Base-by-base conservation (phyloP, 2,888 invertebrate genomes). In the Strigamia transsilvanica region DNA sequence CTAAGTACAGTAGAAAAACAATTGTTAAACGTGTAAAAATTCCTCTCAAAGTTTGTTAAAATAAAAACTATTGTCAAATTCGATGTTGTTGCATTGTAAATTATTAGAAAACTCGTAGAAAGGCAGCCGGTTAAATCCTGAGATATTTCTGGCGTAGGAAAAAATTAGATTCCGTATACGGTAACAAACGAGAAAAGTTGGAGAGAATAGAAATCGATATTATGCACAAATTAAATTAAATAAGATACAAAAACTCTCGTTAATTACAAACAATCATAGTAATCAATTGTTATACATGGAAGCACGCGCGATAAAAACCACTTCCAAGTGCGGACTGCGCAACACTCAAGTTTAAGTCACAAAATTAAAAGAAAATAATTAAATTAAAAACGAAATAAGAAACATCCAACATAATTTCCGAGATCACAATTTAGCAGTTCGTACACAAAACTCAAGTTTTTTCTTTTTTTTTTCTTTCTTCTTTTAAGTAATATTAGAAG, bases 101-200 rank as follows among this genome's bases (percentile, higher is more conserved):
- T 32, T 32, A 73, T 73, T 73, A 73, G 13, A 73, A 73, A 73
- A 32, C 23, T 73, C 73, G 73, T 73, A 73, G 5, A 73, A 73
- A 73, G 73, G 73, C 73, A 73, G 73, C 27, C 73, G 73, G 73
- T 73, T 61, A n/a, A 73, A 32, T 73, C 73, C 73, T 73, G 73
- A 73, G 73, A 73, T 73, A 32, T 73, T 73, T 73, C 73, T 32
- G 27, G 27, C 73, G n/a, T 27, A 27, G 73, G 73, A 21, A 32
- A 10, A 73, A 32, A 32, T 13, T 23, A 10, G 3, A 66, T 12
- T 27, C 73, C 73, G 73, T 73, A 73, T 73, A 73, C 73, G 12
- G 73, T 73, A 73, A 73, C 32, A 32, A 73, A 73, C 32, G 27
- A 27, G 27, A 27, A 15, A 46, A 51, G 5, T 0, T 73, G 2